Conservation (phyloP, 2,797 vertebrate genomes). For the Manis crassicaudata region DNA sequence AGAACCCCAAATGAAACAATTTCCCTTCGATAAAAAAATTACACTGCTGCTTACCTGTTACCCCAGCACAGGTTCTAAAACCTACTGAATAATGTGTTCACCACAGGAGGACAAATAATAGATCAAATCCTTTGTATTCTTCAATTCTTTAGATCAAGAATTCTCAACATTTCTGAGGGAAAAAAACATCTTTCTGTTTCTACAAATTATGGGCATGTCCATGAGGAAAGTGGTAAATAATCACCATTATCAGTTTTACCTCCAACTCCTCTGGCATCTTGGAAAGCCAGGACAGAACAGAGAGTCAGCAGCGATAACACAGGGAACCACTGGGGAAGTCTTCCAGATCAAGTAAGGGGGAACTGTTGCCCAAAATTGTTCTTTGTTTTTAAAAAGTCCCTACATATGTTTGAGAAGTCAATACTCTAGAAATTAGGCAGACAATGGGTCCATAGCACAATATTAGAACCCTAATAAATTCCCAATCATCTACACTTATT, state of each 20-base stretch:
- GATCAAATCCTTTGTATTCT: not conserved
- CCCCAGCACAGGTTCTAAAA: not conserved
- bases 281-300: not conserved
- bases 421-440: not conserved
- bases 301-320: not conserved
- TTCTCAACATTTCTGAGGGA: not conserved
- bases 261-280: not conserved
- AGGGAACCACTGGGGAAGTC: not conserved
- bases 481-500: not conserved
- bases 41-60: not conserved
- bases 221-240: not conserved
- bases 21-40: not conserved
- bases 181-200: not conserved
- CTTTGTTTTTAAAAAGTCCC: not conserved
- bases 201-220: not conserved
- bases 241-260: not conserved
- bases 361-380: not conserved
- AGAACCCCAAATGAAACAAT: not conserved
- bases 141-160: not conserved
- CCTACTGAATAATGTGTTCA: not conserved
- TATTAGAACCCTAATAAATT: not conserved
- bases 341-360: not conserved
- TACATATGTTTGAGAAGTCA: not conserved
- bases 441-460: not conserved
- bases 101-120: not conserved